phyloP scores from a whole-genome alignment of 2,888 invertebrate genomes.

The Athalia cordata region DNA sequence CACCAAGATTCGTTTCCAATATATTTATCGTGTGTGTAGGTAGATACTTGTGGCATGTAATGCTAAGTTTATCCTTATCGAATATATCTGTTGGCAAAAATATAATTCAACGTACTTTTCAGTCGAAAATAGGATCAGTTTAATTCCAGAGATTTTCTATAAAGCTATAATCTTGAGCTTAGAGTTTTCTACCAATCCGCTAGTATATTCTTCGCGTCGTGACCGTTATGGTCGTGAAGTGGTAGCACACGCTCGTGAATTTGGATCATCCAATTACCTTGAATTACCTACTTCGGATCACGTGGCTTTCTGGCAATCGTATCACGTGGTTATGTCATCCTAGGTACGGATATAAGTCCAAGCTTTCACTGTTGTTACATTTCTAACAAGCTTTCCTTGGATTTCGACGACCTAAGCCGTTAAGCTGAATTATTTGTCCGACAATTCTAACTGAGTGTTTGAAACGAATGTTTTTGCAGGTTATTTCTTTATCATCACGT shows the following conservation, averaged over 20 bases:
- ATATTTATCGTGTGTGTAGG: neutral
- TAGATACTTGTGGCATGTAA: neutral
- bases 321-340: neutral
- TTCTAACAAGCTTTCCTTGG: slow-evolving; percentile 19
- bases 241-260: neutral
- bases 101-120: no score
- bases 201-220: neutral
- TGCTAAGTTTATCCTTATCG: neutral
- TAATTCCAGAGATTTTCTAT: no score
- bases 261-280: slow-evolving; percentile 11
- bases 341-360: neutral
- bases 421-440: neutral
- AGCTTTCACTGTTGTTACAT: neutral
- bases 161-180: neutral
- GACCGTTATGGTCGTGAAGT: neutral
- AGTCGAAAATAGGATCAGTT: no score
- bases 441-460: neutral
- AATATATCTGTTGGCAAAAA: neutral
- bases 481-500: neutral
- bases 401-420: neutral
- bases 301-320: neutral
- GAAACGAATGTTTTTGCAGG: neutral
- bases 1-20: slow-evolving; percentile 1
- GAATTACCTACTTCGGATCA: neutral
- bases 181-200: neutral